Evolutionary conservation across 2,113 vertebrate genomes (phyloP).

Genomic region (Otis tarda): DNA sequence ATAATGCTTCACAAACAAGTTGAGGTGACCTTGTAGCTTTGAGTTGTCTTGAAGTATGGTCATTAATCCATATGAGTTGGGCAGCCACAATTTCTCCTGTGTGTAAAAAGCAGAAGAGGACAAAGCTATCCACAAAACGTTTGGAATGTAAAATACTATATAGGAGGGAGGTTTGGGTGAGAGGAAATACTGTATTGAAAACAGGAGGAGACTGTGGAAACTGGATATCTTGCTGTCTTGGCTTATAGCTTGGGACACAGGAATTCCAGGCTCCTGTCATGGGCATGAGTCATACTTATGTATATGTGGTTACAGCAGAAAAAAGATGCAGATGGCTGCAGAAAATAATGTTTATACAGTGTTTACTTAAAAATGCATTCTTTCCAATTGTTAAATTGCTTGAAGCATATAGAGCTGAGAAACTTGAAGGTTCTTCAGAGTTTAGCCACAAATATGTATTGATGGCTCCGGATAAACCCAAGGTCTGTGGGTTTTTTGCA

Average conservation of each 20-base stretch:
- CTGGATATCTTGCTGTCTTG: not conserved
- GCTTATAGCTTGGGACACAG: not conserved
- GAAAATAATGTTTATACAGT: conserved; percentile 11
- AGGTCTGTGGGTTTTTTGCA: not conserved
- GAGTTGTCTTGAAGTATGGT: not conserved
- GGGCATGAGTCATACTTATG: not conserved
- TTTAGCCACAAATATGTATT: not conserved
- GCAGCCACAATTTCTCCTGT: not conserved
- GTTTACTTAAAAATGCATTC: not conserved
- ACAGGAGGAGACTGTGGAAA: conserved; percentile 1
- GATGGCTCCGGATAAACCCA: not conserved
- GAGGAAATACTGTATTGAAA: not conserved
- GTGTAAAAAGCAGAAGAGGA: not conserved
- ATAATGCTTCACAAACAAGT: not conserved
- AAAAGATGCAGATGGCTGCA: conserved; percentile 8
- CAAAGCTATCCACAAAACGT: not conserved
- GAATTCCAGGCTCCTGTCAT: conserved; percentile 33
- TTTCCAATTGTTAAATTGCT: not conserved
- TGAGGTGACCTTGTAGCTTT: not conserved
- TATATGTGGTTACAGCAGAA: conserved; percentile 37
- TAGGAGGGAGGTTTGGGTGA: not conserved
- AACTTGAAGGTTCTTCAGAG: not conserved
- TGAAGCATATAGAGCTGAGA: not conserved
- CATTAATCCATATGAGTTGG: not conserved
- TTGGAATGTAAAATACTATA: not conserved